Base-by-base conservation (phyloP, 2,888 invertebrate species). In the Agrilus mali region DNA sequence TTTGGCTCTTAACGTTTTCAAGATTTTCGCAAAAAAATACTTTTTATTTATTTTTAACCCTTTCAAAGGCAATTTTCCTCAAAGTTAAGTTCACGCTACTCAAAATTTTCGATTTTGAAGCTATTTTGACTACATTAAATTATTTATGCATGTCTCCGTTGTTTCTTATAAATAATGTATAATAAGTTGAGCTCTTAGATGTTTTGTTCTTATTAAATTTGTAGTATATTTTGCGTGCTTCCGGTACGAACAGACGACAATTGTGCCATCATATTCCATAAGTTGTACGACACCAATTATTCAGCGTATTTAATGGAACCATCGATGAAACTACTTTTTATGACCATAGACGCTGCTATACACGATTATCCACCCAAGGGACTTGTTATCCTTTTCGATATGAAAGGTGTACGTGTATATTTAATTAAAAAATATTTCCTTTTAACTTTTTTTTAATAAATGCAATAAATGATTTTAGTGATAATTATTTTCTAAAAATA, bases 351-450 rank as follows among this genome's bases (percentile, higher is more conserved):
- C 56, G 69, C 72, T 13, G 74, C 73, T 44, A 60, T 80, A 1
- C 66, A 69, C 52, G 68, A 70, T 40, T 64, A 75, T 4, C 80
- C 81, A 2, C 71, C 73, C 8, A 72, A 73, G 0, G 83, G 82
- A 0, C 71, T 76, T 47, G 68, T 82, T 20, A 76, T 82, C 56
- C 66, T 83, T 1, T 78, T 82, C 49, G 82, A 83, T 58, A 80
- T 82, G 75, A 65, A 66, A 33, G 80, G 79, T 0, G 78, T 79
- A 1, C 70, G 69, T 46, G 60, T 78, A 16, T 4, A 20, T 15
- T 2, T 6, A 7, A 4, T 20, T 20, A 22, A 7, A 22, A 5
- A 22, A 22, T 22, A 7, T 22, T 7, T 22, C 5, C 22, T 7
- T 5, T 7, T 3, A 2, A 3, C 22, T 22, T 17, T 17, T 17